A percentile compares a stretch with the other conserved stretches of the same genome.
These are phyloP conservation scores for Perodicticus potto DNA, from an alignment of 2,797 vertebrate species.

Conservation along the genomic window DNA sequence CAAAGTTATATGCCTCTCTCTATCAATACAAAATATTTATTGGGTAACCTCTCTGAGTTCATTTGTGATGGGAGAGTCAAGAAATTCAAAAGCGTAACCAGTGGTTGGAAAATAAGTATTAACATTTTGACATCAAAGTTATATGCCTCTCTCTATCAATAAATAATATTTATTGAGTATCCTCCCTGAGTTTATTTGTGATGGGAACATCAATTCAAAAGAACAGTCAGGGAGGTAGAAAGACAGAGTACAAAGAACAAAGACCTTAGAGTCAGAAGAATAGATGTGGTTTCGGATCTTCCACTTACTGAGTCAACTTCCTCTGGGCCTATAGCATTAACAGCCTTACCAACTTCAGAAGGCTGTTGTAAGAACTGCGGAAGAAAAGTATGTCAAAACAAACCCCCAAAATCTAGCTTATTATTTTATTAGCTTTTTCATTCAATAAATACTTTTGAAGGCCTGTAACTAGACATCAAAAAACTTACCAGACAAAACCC, in stretches of 20 bases:
- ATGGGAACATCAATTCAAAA: neutral
- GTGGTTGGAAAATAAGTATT: neutral
- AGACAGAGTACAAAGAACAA: slow-evolving; percentile 10
- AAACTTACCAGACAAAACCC: slow-evolving; percentile 24
- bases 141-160: neutral
- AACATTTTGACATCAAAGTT: neutral
- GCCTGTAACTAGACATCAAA: neutral
- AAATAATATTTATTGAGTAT: neutral
- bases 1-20: neutral
- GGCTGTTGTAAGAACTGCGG: neutral
- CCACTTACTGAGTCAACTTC: neutral
- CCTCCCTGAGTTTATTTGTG: neutral
- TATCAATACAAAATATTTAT: slow-evolving; percentile 27
- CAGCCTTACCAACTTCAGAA: neutral
- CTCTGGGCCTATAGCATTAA: neutral
- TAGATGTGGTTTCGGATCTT: slow-evolving; percentile 15
- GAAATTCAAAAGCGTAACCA: neutral
- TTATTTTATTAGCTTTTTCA: slow-evolving; percentile 27
- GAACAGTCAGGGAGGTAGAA: neutral
- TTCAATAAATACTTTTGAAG: neutral
- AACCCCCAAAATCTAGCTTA: neutral
- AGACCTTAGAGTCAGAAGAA: neutral
- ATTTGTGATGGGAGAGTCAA: neutral
- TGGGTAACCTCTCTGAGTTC: neutral
- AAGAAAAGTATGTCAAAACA: neutral